Conservation (phyloP, 2,888 invertebrate genomes). For the Andrena fulva region DNA sequence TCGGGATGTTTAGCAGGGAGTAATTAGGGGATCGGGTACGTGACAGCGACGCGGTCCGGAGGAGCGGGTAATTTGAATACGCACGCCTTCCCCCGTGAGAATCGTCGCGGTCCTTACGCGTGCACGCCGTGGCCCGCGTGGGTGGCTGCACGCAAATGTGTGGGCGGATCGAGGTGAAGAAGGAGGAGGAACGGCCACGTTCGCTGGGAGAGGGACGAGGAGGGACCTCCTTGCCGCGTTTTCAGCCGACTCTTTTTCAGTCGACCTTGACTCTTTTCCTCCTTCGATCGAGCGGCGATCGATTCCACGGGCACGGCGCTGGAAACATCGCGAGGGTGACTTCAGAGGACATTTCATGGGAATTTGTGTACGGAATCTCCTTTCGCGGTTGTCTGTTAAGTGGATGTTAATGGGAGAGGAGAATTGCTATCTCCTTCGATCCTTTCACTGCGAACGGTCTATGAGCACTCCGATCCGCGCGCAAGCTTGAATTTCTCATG, state of each 20-base stretch:
- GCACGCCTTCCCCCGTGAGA: conserved; percentile 72
- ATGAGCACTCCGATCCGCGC: neutral
- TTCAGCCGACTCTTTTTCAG: conserved; percentile 36
- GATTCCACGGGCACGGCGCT: neutral
- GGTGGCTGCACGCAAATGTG: conserved; percentile 70
- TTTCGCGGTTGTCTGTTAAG: no score
- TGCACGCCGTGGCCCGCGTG: conserved; percentile 62
- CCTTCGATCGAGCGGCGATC: neutral
- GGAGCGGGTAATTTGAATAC: conserved; percentile 60
- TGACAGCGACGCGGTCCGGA: conserved; percentile 28
- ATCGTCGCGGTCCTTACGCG: conserved; percentile 67
- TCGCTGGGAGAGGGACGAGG: conserved; percentile 43
- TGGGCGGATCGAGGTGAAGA: conserved; percentile 61
- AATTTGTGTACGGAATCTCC: no score
- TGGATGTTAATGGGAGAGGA: no score
- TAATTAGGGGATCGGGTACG: conserved; percentile 55
- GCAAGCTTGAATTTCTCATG: neutral
- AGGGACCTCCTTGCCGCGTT: conserved; percentile 33
- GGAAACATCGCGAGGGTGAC: neutral
- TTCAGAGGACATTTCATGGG: neutral
- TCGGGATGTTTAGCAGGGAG: conserved; percentile 48
- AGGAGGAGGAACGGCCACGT: conserved; percentile 55
- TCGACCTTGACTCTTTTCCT: conserved; percentile 43
- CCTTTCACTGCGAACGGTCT: no score
- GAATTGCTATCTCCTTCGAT: no score